Conservation (phyloP, 2,113 vertebrate genomes). For the Syngnathus floridae region DNA sequence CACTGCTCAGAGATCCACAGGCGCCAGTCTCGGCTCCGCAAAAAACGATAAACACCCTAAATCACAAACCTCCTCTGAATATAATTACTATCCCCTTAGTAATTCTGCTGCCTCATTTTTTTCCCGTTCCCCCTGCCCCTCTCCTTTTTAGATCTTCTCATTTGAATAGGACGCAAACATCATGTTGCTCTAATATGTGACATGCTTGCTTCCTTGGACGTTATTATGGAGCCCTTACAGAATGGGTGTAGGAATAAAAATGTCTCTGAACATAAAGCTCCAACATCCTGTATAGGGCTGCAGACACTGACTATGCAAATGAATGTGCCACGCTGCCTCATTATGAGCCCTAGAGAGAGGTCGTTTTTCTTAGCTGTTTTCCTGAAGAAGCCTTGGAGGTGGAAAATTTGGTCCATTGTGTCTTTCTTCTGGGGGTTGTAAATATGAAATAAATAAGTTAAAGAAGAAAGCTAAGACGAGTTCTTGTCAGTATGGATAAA, state of each 20-base stretch:
- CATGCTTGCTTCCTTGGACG: conserved; percentile 54
- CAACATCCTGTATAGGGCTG: conserved; percentile 39
- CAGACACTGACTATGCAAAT: conserved; percentile 67
- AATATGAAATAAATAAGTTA: conserved; percentile 21
- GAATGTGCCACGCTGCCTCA: conserved; percentile 61
- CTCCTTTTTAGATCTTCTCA: conserved; percentile 50
- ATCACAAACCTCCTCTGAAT: conserved; percentile 53
- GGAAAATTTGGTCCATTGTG: conserved; percentile 25
- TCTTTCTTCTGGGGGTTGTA: conserved; percentile 30
- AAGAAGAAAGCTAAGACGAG: conserved; percentile 29
- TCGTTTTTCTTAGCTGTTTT: conserved; percentile 64
- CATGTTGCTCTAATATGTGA: conserved; percentile 54
- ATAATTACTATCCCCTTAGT: conserved; percentile 61
- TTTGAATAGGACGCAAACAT: conserved; percentile 61
- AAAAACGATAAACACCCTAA: conserved; percentile 55
- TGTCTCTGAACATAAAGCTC: conserved; percentile 58
- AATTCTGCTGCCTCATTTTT: conserved; percentile 35
- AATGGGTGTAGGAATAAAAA: conserved; percentile 61
- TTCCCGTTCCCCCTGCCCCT: conserved; percentile 21
- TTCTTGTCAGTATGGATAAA: conserved; percentile 28
- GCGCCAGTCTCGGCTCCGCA: conserved; percentile 36
- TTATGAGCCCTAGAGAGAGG: conserved; percentile 57
- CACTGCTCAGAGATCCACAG: conserved; percentile 27
- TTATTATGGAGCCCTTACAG: conserved; percentile 58
- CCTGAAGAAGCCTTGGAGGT: conserved; percentile 49